Evolutionary conservation across 2,113 vertebrate genomes (phyloP).

Genomic region (Cryptotis parvus): DNA sequence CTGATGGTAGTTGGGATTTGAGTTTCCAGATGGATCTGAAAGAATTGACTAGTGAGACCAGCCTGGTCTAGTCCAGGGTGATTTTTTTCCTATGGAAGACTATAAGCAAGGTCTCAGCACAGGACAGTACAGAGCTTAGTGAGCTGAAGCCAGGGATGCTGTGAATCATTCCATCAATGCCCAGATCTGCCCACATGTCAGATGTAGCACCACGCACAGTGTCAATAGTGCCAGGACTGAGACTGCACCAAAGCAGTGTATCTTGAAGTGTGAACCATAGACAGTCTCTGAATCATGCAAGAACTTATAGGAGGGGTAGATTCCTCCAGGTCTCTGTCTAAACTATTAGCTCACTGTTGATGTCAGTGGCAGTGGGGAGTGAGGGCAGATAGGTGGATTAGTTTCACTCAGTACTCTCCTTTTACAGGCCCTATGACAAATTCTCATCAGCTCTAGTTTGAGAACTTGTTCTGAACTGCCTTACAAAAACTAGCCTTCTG

Average conservation of each 20-base stretch:
- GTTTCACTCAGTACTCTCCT: background rate
- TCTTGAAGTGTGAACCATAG: background rate
- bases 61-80: background rate
- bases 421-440: background rate
- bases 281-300: background rate
- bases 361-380: fast-evolving
- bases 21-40: background rate
- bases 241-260: too few species aligned
- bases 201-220: too few species aligned
- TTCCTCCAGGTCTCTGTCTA: background rate
- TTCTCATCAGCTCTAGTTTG: background rate
- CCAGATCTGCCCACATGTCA: background rate
- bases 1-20: background rate
- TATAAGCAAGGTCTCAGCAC: background rate
- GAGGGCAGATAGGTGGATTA: too few species aligned
- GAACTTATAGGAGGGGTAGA: background rate
- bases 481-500: background rate
- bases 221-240: background rate
- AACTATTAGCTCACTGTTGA: background rate
- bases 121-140: background rate
- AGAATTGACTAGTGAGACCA: background rate
- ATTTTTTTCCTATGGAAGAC: background rate
- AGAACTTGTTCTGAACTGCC: background rate
- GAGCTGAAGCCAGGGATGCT: background rate
- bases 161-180: background rate